These are phyloP conservation scores for Podarcis raffonei DNA, from an alignment of 2,113 vertebrate species.

Conservation along the genomic window DNA sequence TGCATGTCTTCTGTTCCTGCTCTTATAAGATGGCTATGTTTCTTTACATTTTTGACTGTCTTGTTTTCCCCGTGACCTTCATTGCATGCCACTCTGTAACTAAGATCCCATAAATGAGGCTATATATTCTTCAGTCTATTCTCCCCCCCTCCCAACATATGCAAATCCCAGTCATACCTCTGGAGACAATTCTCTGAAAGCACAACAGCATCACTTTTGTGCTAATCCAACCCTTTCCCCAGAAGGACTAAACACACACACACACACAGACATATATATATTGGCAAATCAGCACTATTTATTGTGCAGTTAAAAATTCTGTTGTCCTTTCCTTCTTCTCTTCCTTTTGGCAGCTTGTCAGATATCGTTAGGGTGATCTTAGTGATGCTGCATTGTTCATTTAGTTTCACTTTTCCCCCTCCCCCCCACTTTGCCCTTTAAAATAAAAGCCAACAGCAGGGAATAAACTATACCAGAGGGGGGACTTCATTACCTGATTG, in stretches of 20 bases:
- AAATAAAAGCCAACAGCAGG: conserved; percentile 37
- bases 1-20: conserved; percentile 26
- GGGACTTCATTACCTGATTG: conserved; percentile 3
- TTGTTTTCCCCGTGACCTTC: conserved; percentile 51
- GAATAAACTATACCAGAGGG: background rate
- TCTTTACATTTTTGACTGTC: background rate
- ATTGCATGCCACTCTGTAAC: conserved; percentile 45
- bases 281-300: conserved; percentile 48
- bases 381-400: conserved; percentile 54
- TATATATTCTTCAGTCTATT: conserved; percentile 57
- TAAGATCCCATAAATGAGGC: conserved; percentile 32
- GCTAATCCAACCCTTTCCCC: conserved; percentile 57
- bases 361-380: conserved; percentile 62
- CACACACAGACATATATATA: background rate
- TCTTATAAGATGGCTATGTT: background rate
- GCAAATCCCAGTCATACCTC: conserved; percentile 57
- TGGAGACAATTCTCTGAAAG: conserved; percentile 49
- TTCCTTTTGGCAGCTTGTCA: conserved; percentile 72
- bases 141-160: conserved; percentile 18
- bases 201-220: conserved; percentile 49
- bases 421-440: conserved; percentile 23
- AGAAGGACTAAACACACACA: conserved; percentile 37
- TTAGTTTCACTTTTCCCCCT: conserved; percentile 54
- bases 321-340: conserved; percentile 52
- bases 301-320: conserved; percentile 53